Evolutionary conservation across 2,113 vertebrate species (phyloP), one percentile per base, ranked within the genome.

Genomic region (Dissostichus mawsoni): DNA sequence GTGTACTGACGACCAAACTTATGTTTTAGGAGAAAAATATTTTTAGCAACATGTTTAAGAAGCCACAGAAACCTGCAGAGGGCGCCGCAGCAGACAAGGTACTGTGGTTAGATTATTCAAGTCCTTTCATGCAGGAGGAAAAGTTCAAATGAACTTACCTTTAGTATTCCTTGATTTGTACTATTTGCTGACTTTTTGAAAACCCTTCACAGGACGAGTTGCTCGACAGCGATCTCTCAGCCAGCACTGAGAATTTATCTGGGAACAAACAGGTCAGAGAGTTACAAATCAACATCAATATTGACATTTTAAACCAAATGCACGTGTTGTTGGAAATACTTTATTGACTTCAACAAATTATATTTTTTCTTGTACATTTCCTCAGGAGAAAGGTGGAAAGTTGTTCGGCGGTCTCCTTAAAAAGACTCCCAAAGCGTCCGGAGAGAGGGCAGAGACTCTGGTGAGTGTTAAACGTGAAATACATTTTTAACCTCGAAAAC

Each of bases 41-140:
- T 69, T 92, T 91, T 68, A 87, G 86, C 59, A 87, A 87, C 79
- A 75, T 86, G 25, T 93, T 94, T 17, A 91, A 83, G 74, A 91
- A 88, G 63, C 67, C 64, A 0, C 84, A 75, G 29, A 92, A 92
- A 68, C 55, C 78, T 67, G 57, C 59, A 85, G 89, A 85, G 68
- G 78, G 58, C 50, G 41, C 71, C 14, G 41, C 73, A 72, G 52
- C 80, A 23, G 82, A 90, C 0, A 83, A 69, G 87, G 87, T 92
- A 16, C 14, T 1, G 23, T 18, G 10, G n/a, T 33, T 5, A 0
- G 33, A 33, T 33, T 5, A 33, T 33, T 33, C 5, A 33, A 2
- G 2, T 33, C 5, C 3, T 33, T 5, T 33, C 3, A 5, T 33
- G 33, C 33, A 33, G 33, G 33, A 33, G 33, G 2, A 33, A 33